Percentiles rank a stretch among this genome's conserved stretches.
Evolutionary conservation across 1,140 invertebrate species (phyloP).

Genomic region (Sweltsa coloradensis): DNA sequence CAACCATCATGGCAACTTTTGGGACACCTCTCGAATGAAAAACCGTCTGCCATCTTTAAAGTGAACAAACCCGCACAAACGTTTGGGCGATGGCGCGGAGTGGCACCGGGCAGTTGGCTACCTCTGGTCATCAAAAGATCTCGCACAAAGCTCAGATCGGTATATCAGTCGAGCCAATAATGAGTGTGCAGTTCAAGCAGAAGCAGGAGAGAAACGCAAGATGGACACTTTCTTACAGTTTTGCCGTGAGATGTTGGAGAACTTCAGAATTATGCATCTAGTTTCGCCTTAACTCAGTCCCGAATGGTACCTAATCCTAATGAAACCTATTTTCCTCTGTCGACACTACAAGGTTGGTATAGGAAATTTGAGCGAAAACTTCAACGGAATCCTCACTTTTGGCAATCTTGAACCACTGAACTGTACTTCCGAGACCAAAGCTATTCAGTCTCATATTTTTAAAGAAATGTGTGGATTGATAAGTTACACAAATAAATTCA

Average conservation of each 20-base stretch:
- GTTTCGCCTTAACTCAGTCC: constrained; percentile 68
- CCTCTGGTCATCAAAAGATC: constrained; percentile 39
- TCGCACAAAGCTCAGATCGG: constrained; percentile 92
- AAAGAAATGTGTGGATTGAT: no score
- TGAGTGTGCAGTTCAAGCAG: constrained; percentile 24
- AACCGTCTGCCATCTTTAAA: constrained; percentile 94
- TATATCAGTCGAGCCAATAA: constrained; percentile 72
- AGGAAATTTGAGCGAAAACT: constrained; percentile 80
- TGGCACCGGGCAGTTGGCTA: constrained; percentile 12
- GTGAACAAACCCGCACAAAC: constrained; percentile 71
- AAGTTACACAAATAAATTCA: no score
- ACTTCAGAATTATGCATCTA: constrained; percentile 83
- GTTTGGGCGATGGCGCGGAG: background rate
- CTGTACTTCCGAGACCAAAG: no score
- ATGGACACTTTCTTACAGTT: constrained; percentile 65
- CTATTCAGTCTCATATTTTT: no score
- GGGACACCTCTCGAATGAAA: constrained; percentile 81
- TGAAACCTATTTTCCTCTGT: constrained; percentile 77
- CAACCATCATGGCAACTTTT: constrained; percentile 85
- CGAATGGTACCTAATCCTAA: constrained; percentile 69
- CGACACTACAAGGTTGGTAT: constrained; percentile 84
- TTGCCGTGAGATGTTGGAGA: constrained; percentile 85
- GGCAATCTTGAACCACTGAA: constrained; percentile 40
- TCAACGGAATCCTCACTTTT: constrained; percentile 89
- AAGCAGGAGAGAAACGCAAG: constrained; percentile 30